Evolutionary conservation across 2,888 invertebrate species (phyloP), one percentile per base, ranked within the genome.

Genomic region (Agriopis marginaria): DNA sequence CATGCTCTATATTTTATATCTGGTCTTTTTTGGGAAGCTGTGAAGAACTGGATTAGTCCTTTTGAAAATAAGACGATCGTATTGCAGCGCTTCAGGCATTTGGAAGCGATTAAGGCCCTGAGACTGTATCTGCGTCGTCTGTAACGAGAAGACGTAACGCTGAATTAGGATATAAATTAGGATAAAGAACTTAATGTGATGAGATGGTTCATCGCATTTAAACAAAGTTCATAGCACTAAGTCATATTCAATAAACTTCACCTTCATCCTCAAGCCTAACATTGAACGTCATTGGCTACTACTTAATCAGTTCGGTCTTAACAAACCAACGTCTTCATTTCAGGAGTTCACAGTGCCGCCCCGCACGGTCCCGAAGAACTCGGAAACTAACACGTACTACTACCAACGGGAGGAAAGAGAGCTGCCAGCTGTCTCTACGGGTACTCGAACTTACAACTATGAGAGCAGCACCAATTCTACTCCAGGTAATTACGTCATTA

Each of bases 341-440:
- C 85, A 94, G 94, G 92, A 94, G 80, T 94, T 86, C 85, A 89
- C 94, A 11, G 80, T 94, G 62, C 93, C 92, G 59, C 93, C 92
- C 6, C 89, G 89, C 68, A 79, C 83, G 1, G 75, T 79, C n/a
- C 92, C 93, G 1, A 91, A 92, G 73, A 67, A 84, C 1, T 81
- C 89, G 0, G 93, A 94, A 56, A 86, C 84, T 76, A 91, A 79
- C 77, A 82, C 89, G 0, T 93, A 94, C 66, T 93, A 90, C 83
- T 94, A 92, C 79, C 90, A 92, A 75, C 77, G 89, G 2, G 91
- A 93, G 51, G 93, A 93, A 72, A 77, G 92, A 3, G 91, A 92
- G 0, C 80, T 93, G 6, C 94, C 94, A 0, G 82, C 90, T 3
- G 83, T 92, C 77, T 84, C 79, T 53, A 72, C 82, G 0, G 92